Evolutionary conservation across 2,888 invertebrate genomes (phyloP).

Genomic region (Macrophya annulata): DNA sequence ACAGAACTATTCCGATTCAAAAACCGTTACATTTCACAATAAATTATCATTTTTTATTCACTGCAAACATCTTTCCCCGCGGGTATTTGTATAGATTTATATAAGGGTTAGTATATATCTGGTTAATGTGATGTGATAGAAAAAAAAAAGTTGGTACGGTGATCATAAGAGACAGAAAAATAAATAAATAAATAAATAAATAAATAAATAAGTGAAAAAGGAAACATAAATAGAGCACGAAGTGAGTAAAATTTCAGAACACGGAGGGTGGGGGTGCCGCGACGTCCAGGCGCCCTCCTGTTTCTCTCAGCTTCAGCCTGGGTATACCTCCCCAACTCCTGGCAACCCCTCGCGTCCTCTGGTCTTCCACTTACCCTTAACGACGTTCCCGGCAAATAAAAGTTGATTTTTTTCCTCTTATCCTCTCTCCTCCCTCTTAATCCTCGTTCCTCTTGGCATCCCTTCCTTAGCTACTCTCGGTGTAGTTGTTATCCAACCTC

Average conservation of each 20-base stretch:
- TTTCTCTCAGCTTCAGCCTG: background rate
- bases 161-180: slow-evolving; percentile 25
- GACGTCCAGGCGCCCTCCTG: slow-evolving; percentile 72
- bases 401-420: slow-evolving; percentile 68
- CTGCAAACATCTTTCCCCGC: background rate
- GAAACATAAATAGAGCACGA: slow-evolving; percentile 66
- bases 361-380: slow-evolving; percentile 72
- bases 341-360: slow-evolving; percentile 65
- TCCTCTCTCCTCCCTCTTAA: slow-evolving; percentile 61
- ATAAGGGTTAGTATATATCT: slow-evolving; percentile 5
- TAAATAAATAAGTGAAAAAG: slow-evolving; percentile 66
- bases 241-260: slow-evolving; percentile 62
- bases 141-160: background rate
- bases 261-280: slow-evolving; percentile 72
- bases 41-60: background rate
- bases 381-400: slow-evolving; percentile 74
- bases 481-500: slow-evolving; percentile 45
- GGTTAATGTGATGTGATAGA: background rate
- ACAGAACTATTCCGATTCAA: background rate
- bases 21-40: background rate
- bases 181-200: slow-evolving; percentile 62
- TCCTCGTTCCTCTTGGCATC: slow-evolving; percentile 50
- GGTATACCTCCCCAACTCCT: slow-evolving; percentile 4
- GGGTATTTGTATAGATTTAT: background rate
- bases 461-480: slow-evolving; percentile 57